Evolutionary conservation across 2,113 vertebrate species (phyloP).

Genomic region (Fulmarus glacialis): DNA sequence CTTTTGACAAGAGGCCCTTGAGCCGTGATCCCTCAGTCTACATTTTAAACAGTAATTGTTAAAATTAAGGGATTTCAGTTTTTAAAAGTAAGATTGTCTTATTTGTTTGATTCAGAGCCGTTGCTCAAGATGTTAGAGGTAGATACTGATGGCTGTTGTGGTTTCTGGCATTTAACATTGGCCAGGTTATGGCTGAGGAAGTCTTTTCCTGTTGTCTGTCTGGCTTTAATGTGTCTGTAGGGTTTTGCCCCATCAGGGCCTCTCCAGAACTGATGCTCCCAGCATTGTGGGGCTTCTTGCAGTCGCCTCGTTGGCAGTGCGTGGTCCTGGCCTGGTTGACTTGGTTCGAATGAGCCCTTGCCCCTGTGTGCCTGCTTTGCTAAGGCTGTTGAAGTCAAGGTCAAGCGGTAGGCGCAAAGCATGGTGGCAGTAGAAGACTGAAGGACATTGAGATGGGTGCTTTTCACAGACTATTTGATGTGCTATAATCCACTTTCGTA

Average conservation of each 20-base stretch:
- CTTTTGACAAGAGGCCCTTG: neutral
- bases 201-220: neutral
- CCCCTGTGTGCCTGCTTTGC: neutral
- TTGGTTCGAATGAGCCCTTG: neutral
- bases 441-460: neutral
- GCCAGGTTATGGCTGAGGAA: neutral
- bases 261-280: neutral
- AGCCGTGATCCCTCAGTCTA: neutral
- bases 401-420: neutral
- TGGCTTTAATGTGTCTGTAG: neutral
- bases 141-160: neutral
- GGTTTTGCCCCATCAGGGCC: neutral
- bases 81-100: neutral
- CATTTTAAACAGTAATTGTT: neutral
- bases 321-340: neutral
- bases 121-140: neutral
- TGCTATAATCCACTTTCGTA: slow-evolving; percentile 6
- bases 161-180: neutral
- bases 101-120: neutral
- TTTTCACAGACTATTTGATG: neutral
- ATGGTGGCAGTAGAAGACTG: neutral
- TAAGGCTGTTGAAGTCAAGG: neutral
- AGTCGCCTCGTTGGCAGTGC: accelerated
- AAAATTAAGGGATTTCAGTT: neutral
- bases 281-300: neutral